Base-by-base conservation (phyloP, 2,797 vertebrate genomes). In the Pseudomugil tenellus region DNA sequence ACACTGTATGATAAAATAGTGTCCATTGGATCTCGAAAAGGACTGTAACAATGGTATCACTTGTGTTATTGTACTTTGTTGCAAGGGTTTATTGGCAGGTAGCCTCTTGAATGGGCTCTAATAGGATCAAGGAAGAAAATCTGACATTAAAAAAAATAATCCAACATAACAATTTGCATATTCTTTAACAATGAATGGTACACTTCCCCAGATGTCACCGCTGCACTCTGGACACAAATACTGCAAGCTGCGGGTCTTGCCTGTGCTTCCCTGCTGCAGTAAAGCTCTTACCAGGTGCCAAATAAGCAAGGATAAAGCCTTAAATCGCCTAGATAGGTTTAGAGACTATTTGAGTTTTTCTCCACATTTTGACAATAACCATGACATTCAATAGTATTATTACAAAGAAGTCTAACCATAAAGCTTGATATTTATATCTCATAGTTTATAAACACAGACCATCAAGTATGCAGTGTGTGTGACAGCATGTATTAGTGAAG, bases 61-160 rank as follows among this genome's bases (percentile, higher is more conserved):
- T 87, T 74, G 80, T 78, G 67, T 89, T 80, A 81, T 84, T 83
- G 78, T 84, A 82, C 84, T 74, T 74, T 58, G 83, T 72, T 77
- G 67, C 87, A 59, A 54, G 69, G 54, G 62, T 77, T 84, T 78
- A 21, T 79, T 86, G 84, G 83, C 85, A 89, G 88, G 83, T 89
- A 76, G 76, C 69, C 68, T 72, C 79, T 84, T 67, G 67, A 90
- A 70, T 9, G 29, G 67, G 58, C 77, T 76, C 70, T 89, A 91
- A 91, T 85, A 91, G 87, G 91, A 90, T 93, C 87, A 87, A 83
- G 83, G 72, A 81, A 72, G 74, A 64, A 89, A 87, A 86, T 81
- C 90, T 87, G 89, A 91, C 90, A 90, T 87, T 62, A 88, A 88
- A 86, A 87, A 90, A 86, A 87, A 90, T 83, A 92, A 91, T 91